Evolutionary conservation across 2,888 invertebrate species (phyloP).

Genomic region (Amphipyra berbera): DNA sequence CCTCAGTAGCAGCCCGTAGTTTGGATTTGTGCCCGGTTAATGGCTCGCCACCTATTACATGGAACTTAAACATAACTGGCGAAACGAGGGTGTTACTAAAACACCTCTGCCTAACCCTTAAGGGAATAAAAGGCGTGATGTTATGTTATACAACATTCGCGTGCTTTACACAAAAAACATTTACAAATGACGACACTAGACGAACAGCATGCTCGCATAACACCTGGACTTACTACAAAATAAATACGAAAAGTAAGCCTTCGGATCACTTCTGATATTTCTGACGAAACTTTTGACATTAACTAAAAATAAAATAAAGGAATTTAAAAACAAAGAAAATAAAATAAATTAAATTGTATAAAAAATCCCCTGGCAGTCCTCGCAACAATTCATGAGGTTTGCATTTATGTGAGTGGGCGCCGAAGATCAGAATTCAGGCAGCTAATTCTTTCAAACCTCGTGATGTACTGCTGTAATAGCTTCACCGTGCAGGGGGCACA

Average conservation of each 20-base stretch:
- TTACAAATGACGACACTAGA: slow-evolving; percentile 15
- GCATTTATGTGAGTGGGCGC: neutral
- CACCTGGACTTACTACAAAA: slow-evolving; percentile 77
- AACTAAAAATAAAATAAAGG: slow-evolving; percentile 71
- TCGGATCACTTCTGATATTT: slow-evolving; percentile 69
- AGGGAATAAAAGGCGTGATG: too few species aligned
- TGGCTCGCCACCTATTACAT: too few species aligned
- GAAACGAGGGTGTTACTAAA: too few species aligned
- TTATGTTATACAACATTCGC: too few species aligned
- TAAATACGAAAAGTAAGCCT: slow-evolving; percentile 70
- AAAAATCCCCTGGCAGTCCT: neutral
- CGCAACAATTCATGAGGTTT: neutral
- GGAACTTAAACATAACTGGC: too few species aligned
- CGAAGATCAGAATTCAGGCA: too few species aligned
- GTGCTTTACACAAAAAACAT: neutral
- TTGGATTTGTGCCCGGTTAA: too few species aligned
- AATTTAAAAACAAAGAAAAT: neutral
- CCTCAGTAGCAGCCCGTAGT: too few species aligned
- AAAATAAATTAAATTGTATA: neutral
- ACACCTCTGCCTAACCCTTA: too few species aligned
- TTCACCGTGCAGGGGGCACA: too few species aligned
- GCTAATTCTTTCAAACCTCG: too few species aligned
- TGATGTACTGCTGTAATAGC: too few species aligned
- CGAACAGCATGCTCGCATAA: slow-evolving; percentile 53
- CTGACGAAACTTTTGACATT: slow-evolving; percentile 70